Base-by-base conservation (phyloP, 2,888 invertebrate genomes). In the Diadromus collaris region DNA sequence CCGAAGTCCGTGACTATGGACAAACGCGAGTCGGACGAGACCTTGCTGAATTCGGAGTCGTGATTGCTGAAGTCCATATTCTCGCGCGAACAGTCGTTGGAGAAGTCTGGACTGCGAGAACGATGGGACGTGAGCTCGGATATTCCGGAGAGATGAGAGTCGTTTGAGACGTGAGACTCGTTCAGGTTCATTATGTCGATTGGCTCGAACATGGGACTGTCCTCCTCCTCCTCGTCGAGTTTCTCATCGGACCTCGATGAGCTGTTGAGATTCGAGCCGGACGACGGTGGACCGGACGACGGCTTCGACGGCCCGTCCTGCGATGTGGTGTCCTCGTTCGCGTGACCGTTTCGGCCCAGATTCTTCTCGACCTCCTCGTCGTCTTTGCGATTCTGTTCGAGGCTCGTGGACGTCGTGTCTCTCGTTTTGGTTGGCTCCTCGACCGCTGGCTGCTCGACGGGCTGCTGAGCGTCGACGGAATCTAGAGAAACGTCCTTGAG, bases 131-230 rank as follows among this genome's bases (percentile, higher is more conserved):
- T 92, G 63, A 93, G 83, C 82, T 92, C 93, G 69, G 93, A 93
- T 85, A 94, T 92, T 58, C 92, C 93, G 13, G 94, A 93, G 51
- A 94, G 85, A 86, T 94, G 92, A 3, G 93, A 93, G 85, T 93
- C 93, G 60, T 92, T 91, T 0, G 93, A 93, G 86, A 91, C 92
- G 51, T 93, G 93, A 38, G 93, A 93, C 61, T 91, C 91, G 74
- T 91, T 88, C 6, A 91, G 78, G 83, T 89, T 88, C 86, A 87
- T 89, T 80, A 91, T 92, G 79, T 93, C 93, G 29, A 94, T 90
- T 0, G 94, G 94, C 85, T 95, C 95, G 88, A 94, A 95, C 0
- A 93, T 93, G 0, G 95, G 95, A 70, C 94, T 94, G 73, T 94
- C 94, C 83, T 94, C 94, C 85, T 93, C 94, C 69, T 94, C 94